Base-by-base conservation (phyloP, 2,113 vertebrate species). In the Puffinus mauretanicus region DNA sequence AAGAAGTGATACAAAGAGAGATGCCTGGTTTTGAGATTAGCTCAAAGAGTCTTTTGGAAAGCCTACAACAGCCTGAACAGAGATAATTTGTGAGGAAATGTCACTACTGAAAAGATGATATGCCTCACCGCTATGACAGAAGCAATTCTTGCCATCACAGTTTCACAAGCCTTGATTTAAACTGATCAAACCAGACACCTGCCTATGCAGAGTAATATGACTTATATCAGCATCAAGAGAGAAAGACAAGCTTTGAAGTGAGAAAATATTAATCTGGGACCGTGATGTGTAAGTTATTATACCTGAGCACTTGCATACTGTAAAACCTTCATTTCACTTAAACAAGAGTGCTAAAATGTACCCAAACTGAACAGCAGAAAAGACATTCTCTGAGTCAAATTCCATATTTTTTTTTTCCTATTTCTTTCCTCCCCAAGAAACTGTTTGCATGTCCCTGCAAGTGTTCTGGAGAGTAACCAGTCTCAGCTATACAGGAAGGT, bases 101-200 rank as follows among this genome's bases (percentile, higher is more conserved):
- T 95, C 96, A 95, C 77, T 80, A 32, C 77, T 88, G 93, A 89
- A 82, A 94, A 94, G 96, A 92, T 69, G 25, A 96, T 80, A 87
- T 0, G 65, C 73, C 78, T 85, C 15, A 24, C 66, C 1, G 2
- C 71, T 87, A 34, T 51, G 88, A 90, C 73, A 95, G 94, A 94
- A 93, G 86, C 73, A 87, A 93, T 94, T 91, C 91, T 69, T 94
- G 75, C 81, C 89, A 91, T 88, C 91, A 75, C 60, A 75, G 80
- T 66, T 95, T 93, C 91, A 88, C 81, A 96, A 96, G 82, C 73
- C 73, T 97, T 57, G 91, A 97, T 95, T 97, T 94, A 94, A 96
- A 96, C 65, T 93, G 94, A 97, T 97, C 94, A 96, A 96, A 95
- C 61, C 66, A 97, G 87, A 83, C 81, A 96, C 32, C 82, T 88